phyloP scores from a whole-genome alignment of 92 coral and sea anemone species.

The Epizoanthus rinbou region DNA sequence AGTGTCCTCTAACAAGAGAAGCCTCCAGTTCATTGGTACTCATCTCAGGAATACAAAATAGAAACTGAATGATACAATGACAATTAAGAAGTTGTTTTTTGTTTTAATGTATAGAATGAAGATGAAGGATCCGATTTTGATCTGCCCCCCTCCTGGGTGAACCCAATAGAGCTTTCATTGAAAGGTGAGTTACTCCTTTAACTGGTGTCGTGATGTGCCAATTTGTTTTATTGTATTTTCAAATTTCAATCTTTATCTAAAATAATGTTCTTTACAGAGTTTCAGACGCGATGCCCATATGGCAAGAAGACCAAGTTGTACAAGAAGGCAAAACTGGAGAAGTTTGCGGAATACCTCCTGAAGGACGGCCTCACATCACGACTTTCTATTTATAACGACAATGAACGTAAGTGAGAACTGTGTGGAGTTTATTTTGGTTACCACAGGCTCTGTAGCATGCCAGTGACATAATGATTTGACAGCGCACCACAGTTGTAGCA shows the following conservation, averaged over 20 bases:
- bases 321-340: constrained; percentile 96
- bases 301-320: constrained; percentile 97
- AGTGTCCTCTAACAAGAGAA: too few species aligned
- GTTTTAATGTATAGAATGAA: constrained; percentile 61
- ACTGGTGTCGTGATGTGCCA: not conserved
- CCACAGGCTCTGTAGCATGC: too few species aligned
- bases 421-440: not conserved
- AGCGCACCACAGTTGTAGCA: not conserved
- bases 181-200: constrained; percentile 61
- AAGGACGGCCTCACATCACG: constrained; percentile 91
- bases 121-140: constrained; percentile 90
- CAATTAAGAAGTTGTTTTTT: not conserved
- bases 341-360: constrained; percentile 94
- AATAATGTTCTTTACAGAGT: constrained; percentile 58
- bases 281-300: constrained; percentile 91
- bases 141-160: constrained; percentile 98
- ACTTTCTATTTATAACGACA: constrained; percentile 80
- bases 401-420: constrained; percentile 75
- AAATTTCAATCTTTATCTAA: not conserved
- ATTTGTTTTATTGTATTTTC: not conserved
- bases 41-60: too few species aligned
- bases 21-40: too few species aligned
- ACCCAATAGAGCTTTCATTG: constrained; percentile 80
- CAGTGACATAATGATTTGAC: too few species aligned
- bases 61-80: too few species aligned